Evolutionary conservation across 1,140 invertebrate genomes (phyloP), one percentile per base, ranked within the genome.

Genomic region (Drosophila grimshawi): DNA sequence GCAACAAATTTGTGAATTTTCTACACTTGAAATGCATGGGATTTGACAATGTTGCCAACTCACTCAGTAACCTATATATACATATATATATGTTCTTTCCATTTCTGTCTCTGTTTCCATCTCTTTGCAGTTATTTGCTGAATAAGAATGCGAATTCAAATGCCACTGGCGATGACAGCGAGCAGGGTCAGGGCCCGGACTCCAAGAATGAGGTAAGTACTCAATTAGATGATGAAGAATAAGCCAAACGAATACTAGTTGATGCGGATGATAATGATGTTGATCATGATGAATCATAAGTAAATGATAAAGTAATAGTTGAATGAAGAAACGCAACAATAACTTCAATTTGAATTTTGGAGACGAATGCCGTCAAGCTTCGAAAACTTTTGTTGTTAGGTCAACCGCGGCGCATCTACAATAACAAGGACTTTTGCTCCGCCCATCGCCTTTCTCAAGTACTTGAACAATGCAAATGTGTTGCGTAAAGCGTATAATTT

Each of bases 121-220:
- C 46, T 46, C 5, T 73, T 74, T 62, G 8, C 76, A 86, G 82
- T 53, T 86, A 86, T 76, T 76, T 86, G 43, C 49, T 86, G 19
- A 76, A 70, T 49, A 86, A 88, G 39, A 88, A 77, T 67, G 35
- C 83, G 19, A 41, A 48, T 55, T 35, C 72, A 27, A 62, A 68
- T 51, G 74, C 76, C 67, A 72, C 73, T 19, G 80, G 80, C 76
- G 80, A 92, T 62, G 81, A 73, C 69, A 89, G 77, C 49, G 88
- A 89, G 45, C 78, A 91, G 61, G 88, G 82, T 37, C 76, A 80
- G 68, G 90, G 65, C 48, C 39, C 51, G 49, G 74, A 86, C 48
- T 76, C 55, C 19, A 86, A 86, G 70, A 67, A 86, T 51, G 81
- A 86, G 81, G 81, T 86, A 86, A 86, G 78, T 81, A 67, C 66